Base-by-base conservation (phyloP, 2,888 invertebrate species). In the Bursaphelenchus okinawaensis region DNA sequence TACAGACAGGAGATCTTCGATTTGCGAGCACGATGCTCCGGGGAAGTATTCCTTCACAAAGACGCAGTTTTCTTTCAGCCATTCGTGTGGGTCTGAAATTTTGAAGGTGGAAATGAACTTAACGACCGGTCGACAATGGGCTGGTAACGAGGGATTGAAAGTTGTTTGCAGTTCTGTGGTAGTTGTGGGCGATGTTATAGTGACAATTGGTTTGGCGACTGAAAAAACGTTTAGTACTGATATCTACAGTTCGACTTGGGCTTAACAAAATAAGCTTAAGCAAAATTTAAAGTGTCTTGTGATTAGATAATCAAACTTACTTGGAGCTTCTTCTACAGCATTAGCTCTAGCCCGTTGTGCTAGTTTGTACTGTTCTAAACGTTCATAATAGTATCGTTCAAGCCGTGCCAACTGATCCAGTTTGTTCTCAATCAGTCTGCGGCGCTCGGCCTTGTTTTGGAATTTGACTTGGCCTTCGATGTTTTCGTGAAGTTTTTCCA, bases 21-120 rank as follows among this genome's bases (percentile, higher is more conserved):
- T 75, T 54, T 72, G 73, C 9, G 63, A 40, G 63, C 72, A 72
- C 27, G 60, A 63, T 20, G 72, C 72, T 22, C 50, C 59, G 7
- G 72, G 72, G 52, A 72, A 75, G 50, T 75, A 68, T 50, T 74
- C 69, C 51, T 72, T 75, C 23, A 65, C 68, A 31, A 72, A 72
- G 29, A 68, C 58, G 29, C 72, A 72, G 58, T 72, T 72, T 51
- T 64, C 68, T 19, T 52, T 27, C 22, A 72, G 52, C 72, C 72
- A 72, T 51, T 66, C 59, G 19, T 40, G 52, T 16, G 72, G 74
- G 28, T 66, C 71, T 7, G 27, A 23, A n/a, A 72, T 65, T 16
- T 68, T 62, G 65, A 75, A 72, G 28, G 62, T 57, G 24, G 52
- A 56, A 24, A 72, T 29, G 56, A 72, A 72, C 16, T 65, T 51